phyloP scores from a whole-genome alignment of 1,140 invertebrate species.

The Sarcophaga bullata region DNA sequence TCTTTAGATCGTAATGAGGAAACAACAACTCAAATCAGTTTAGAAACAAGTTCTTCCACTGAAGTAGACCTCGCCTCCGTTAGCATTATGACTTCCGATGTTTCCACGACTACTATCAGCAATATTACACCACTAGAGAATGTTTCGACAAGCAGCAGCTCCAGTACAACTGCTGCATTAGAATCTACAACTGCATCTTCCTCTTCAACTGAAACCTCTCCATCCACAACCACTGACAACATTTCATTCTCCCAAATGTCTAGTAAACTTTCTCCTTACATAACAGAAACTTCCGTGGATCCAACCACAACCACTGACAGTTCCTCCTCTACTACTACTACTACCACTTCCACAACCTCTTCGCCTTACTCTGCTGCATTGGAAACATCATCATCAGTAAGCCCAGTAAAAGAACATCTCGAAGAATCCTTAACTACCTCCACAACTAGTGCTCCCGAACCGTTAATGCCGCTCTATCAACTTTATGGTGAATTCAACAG shows the following conservation, averaged over 20 bases:
- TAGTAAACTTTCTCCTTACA: background rate
- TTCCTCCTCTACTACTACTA: background rate
- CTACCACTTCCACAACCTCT: conserved; percentile 7
- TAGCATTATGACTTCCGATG: too few species aligned
- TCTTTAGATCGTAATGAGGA: too few species aligned
- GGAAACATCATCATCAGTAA: background rate
- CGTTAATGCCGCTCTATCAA: background rate
- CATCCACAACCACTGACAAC: background rate
- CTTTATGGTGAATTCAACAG: conserved; percentile 45
- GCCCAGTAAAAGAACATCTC: background rate
- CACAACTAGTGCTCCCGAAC: conserved; percentile 8
- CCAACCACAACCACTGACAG: background rate
- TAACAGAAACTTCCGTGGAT: background rate
- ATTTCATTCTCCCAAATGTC: conserved; percentile 3
- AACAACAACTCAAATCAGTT: too few species aligned
- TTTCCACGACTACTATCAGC: too few species aligned
- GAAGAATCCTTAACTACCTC: conserved; percentile 18
- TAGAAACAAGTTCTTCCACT: background rate
- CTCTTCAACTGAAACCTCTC: background rate
- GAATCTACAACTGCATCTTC: background rate
- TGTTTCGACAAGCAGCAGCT: too few species aligned
- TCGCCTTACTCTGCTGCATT: conserved; percentile 11
- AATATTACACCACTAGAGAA: too few species aligned
- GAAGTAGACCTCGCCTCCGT: background rate
- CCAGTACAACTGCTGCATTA: background rate